Evolutionary conservation across 2,888 invertebrate species (phyloP).

Genomic region (Cheilosia grossa): DNA sequence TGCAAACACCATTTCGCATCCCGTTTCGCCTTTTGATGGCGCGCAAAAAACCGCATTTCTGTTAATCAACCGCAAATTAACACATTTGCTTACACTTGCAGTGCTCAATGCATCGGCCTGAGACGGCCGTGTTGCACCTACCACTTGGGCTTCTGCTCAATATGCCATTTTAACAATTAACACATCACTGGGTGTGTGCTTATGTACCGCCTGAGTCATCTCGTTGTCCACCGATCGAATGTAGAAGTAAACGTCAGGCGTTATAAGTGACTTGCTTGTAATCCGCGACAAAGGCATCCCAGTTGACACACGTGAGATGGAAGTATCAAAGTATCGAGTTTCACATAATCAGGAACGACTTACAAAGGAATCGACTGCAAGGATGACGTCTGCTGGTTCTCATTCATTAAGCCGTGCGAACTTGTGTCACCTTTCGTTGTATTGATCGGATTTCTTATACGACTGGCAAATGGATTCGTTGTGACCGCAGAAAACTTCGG

Average conservation of each 20-base stretch:
- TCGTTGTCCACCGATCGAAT: conserved; percentile 35
- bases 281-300: conserved; percentile 42
- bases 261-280: conserved; percentile 67
- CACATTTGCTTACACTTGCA: conserved; percentile 59
- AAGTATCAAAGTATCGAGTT: conserved; percentile 48
- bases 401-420: conserved; percentile 20
- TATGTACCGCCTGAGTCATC: conserved; percentile 52
- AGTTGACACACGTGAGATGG: conserved; percentile 42
- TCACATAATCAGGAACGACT: conserved; percentile 34
- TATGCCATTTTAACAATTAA: conserved; percentile 60
- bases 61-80: conserved; percentile 72
- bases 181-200: conserved; percentile 47
- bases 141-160: conserved; percentile 11
- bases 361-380: conserved; percentile 32
- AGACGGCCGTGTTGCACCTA: conserved; percentile 21
- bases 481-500: conserved; percentile 1
- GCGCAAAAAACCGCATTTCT: conserved; percentile 65
- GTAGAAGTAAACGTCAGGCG: conserved; percentile 61
- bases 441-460: conserved; percentile 34
- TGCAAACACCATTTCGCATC: conserved; percentile 44
- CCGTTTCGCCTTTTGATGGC: conserved; percentile 51
- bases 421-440: conserved; percentile 6
- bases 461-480: conserved; percentile 8
- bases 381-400: conserved; percentile 26
- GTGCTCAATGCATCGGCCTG: conserved; percentile 41